Percentiles rank a stretch among this genome's conserved stretches.
These are phyloP conservation scores for Brenthis daphne DNA, from an alignment of 2,888 invertebrate genomes.

Conservation along the genomic window DNA sequence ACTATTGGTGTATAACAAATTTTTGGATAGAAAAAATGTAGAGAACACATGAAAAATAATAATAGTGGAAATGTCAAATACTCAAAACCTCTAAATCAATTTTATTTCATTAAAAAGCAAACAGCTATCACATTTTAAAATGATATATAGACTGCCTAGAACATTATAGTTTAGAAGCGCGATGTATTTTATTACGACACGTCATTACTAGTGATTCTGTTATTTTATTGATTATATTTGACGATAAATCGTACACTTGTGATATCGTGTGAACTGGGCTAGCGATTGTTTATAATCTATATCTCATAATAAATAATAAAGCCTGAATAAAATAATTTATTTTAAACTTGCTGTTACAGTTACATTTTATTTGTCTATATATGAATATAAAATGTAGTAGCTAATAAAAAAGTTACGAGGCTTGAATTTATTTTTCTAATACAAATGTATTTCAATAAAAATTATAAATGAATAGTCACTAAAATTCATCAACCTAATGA, in stretches of 20 bases:
- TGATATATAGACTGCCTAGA: slow-evolving; percentile 69
- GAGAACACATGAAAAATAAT: slow-evolving; percentile 4
- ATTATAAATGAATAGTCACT: slow-evolving; percentile 1
- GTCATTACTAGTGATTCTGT: slow-evolving; percentile 70
- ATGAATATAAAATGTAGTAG: no score
- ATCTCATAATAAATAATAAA: slow-evolving; percentile 40
- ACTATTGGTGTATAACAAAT: no score
- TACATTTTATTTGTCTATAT: no score
- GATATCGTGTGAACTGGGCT: slow-evolving; percentile 59
- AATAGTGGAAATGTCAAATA: slow-evolving; percentile 19
- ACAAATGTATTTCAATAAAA: background rate
- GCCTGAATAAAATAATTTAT: no score
- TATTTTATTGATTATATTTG: slow-evolving; percentile 72
- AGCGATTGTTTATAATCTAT: slow-evolving; percentile 39
- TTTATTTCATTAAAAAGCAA: slow-evolving; percentile 24
- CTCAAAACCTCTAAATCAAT: slow-evolving; percentile 17
- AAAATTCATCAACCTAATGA: slow-evolving; percentile 9
- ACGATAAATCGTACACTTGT: slow-evolving; percentile 61
- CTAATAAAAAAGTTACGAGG: no score
- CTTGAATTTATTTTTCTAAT: slow-evolving; percentile 3
- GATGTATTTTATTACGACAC: slow-evolving; percentile 63
- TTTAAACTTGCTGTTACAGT: no score
- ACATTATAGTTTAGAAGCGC: slow-evolving; percentile 50
- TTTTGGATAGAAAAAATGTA: no score
- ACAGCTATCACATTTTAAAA: slow-evolving; percentile 43